Percentiles rank a stretch among this genome's conserved stretches.
phyloP scores from a whole-genome alignment of 2,113 vertebrate species.

The Thalassoma bifasciatum region DNA sequence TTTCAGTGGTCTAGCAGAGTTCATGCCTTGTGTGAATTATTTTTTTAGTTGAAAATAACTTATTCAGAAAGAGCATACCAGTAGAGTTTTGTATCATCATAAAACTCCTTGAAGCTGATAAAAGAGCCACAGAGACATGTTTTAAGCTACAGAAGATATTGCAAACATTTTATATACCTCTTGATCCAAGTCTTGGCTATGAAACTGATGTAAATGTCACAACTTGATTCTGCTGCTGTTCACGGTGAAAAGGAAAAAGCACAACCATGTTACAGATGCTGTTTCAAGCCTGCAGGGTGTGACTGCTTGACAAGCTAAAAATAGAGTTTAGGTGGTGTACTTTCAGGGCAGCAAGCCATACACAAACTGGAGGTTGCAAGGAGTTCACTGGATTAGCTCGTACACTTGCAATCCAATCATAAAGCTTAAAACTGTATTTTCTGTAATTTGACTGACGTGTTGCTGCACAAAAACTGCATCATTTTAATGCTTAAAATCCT shows the following conservation, averaged over 20 bases:
- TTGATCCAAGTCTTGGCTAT: constrained; percentile 11
- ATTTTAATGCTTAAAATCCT: constrained; percentile 9
- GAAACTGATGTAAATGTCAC: constrained; percentile 5
- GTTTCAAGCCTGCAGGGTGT: constrained; percentile 36
- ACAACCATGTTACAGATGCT: constrained; percentile 23
- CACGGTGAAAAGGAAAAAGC: constrained; percentile 29
- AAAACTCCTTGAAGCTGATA: too few relatives aligned
- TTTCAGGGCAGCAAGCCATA: constrained; percentile 18
- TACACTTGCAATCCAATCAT: not conserved
- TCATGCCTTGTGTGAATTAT: not conserved
- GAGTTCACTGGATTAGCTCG: constrained; percentile 21
- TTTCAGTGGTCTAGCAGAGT: too few relatives aligned
- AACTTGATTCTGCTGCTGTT: constrained; percentile 39
- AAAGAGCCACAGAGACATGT: not conserved
- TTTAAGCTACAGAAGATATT: not conserved
- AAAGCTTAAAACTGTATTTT: not conserved
- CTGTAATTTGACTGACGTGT: constrained; percentile 18
- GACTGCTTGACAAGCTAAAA: constrained; percentile 28
- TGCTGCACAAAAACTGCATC: constrained; percentile 10
- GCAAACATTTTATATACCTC: constrained; percentile 8
- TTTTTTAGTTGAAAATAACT: not conserved
- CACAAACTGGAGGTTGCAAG: constrained; percentile 16
- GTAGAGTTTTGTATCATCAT: not conserved
- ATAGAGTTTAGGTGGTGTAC: constrained; percentile 25
- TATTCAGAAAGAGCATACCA: not conserved